Conservation (phyloP, 2,888 invertebrate species). For the Cerceris rybyensis region DNA sequence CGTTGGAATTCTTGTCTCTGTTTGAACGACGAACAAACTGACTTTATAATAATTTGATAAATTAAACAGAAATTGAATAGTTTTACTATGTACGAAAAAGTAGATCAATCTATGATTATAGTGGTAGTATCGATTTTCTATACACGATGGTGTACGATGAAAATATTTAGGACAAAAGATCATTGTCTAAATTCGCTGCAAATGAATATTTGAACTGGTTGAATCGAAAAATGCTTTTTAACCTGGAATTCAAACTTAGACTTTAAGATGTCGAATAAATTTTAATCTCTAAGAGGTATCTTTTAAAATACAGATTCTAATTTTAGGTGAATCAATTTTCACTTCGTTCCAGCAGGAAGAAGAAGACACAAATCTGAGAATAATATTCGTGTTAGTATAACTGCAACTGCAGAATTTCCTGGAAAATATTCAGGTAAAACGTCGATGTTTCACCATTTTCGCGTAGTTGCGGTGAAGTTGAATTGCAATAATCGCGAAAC, state of each 20-base stretch:
- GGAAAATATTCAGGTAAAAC: background rate
- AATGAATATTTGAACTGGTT: too few relatives aligned
- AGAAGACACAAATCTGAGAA: too few relatives aligned
- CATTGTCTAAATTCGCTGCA: too few relatives aligned
- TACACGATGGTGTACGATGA: too few relatives aligned
- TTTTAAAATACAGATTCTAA: background rate
- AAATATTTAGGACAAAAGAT: too few relatives aligned
- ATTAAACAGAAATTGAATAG: background rate
- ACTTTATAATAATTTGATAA: too few relatives aligned
- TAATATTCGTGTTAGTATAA: too few relatives aligned
- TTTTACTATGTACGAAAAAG: background rate
- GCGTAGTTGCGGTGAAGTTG: background rate
- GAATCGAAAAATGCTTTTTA: too few relatives aligned
- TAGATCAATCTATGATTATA: background rate
- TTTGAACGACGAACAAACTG: background rate
- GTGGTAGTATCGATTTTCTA: too few relatives aligned
- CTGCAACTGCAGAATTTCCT: background rate
- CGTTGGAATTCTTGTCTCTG: background rate
- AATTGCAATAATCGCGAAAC: background rate
- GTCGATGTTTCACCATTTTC: background rate
- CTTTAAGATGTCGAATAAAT: background rate
- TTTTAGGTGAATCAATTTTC: background rate
- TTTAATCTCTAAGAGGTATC: background rate
- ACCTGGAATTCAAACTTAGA: too few relatives aligned
- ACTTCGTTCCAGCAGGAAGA: too few relatives aligned